These are phyloP conservation scores for Pitangus sulphuratus DNA, from an alignment of 2,797 vertebrate genomes.

Conservation along the genomic window DNA sequence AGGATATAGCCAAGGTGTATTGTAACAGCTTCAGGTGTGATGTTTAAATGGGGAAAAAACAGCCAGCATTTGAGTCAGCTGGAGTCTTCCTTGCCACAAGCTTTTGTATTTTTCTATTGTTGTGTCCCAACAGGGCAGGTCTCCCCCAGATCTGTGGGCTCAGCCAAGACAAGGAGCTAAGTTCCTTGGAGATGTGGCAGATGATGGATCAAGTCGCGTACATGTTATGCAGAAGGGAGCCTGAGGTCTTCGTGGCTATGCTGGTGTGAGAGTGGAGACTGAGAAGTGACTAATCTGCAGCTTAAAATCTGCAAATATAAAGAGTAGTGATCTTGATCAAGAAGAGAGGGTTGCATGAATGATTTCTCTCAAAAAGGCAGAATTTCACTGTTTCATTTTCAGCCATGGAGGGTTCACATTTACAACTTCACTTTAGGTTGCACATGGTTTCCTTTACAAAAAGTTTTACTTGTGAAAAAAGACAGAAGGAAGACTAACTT, in stretches of 20 bases:
- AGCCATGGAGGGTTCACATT: not conserved
- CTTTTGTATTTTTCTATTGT: not conserved
- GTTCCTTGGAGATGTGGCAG: not conserved
- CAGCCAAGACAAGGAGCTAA: not conserved
- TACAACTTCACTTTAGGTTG: not conserved
- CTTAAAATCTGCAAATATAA: not conserved
- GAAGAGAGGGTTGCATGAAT: not conserved
- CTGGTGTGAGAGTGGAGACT: not conserved
- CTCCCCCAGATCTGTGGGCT: not conserved
- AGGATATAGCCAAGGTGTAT: not conserved
- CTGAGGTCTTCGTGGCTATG: not conserved
- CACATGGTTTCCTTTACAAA: not conserved
- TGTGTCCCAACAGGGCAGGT: fast-evolving
- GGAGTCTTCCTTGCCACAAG: not conserved
- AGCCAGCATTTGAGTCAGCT: not conserved
- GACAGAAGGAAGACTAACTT: not conserved
- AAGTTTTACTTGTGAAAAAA: not conserved
- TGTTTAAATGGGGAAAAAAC: not conserved
- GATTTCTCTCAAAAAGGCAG: not conserved
- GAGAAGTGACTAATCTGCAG: not conserved
- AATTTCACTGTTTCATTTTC: not conserved
- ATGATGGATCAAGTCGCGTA: fast-evolving
- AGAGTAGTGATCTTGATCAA: not conserved
- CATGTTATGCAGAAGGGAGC: fast-evolving
- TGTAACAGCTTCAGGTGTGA: not conserved